A percentile compares a stretch with the other conserved stretches of the same genome.
These are phyloP conservation scores for Catocala nupta DNA, from an alignment of 2,888 invertebrate genomes.

Conservation along the genomic window DNA sequence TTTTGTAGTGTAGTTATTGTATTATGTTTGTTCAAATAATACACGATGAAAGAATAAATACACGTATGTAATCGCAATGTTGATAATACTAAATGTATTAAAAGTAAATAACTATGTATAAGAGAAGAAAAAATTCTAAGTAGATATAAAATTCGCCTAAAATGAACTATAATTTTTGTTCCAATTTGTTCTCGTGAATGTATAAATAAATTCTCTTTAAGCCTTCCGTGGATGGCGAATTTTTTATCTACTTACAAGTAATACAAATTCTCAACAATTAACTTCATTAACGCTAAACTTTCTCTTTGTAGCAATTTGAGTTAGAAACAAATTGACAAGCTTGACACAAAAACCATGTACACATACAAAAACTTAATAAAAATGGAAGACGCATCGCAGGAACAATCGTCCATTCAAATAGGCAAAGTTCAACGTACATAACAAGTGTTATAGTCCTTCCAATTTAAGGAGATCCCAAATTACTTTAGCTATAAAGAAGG, in stretches of 20 bases:
- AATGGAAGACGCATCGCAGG: constrained; percentile 67
- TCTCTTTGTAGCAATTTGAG: neutral
- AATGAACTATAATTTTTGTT: too few species aligned
- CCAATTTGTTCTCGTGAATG: too few species aligned
- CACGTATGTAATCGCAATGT: too few species aligned
- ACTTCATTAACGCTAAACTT: neutral
- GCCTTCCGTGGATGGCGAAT: neutral
- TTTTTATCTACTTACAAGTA: neutral
- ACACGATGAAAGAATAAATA: too few species aligned
- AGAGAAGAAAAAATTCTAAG: too few species aligned
- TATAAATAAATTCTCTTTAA: too few species aligned
- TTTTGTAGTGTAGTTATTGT: too few species aligned
- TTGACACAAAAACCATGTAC: constrained; percentile 38
- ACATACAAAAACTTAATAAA: constrained; percentile 60
- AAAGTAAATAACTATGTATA: too few species aligned
- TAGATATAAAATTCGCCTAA: too few species aligned
- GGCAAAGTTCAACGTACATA: constrained; percentile 83
- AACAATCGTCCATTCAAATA: constrained; percentile 74
- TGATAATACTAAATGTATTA: too few species aligned
- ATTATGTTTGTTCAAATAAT: too few species aligned
- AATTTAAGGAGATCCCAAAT: constrained; percentile 66
- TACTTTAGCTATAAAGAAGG: constrained; percentile 53
- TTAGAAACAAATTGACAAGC: constrained; percentile 31
- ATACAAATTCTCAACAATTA: neutral
- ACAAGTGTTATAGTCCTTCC: constrained; percentile 67